Evolutionary conservation across 2,113 vertebrate species (phyloP).

Genomic region (Podarcis cretensis): DNA sequence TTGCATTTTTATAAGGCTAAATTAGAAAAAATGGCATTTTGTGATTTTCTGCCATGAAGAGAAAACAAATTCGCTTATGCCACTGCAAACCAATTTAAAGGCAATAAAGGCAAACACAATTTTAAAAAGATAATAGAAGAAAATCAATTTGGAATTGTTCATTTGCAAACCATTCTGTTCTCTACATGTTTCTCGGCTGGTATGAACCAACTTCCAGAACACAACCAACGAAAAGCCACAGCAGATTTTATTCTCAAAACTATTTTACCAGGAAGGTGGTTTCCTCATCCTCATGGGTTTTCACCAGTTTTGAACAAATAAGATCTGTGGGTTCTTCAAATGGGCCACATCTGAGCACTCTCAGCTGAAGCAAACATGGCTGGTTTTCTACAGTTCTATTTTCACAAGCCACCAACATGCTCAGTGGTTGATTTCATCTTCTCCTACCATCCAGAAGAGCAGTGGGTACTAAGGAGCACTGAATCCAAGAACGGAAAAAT

Average conservation of each 20-base stretch:
- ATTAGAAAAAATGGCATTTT: background rate
- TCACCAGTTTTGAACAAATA: constrained; percentile 18
- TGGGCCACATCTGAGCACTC: constrained; percentile 30
- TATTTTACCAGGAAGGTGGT: constrained; percentile 45
- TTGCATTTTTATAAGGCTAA: background rate
- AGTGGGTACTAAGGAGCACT: background rate
- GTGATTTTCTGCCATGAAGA: background rate
- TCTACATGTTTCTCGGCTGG: constrained; percentile 17
- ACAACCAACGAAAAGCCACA: constrained; percentile 17
- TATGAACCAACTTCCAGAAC: background rate
- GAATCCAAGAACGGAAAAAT: constrained; percentile 39
- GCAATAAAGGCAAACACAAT: background rate
- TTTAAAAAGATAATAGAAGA: background rate
- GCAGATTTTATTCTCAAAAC: constrained; percentile 33
- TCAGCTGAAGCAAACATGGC: constrained; percentile 36
- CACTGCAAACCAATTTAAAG: background rate
- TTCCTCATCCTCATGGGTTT: constrained; percentile 57
- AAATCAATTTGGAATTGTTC: rapidly evolving
- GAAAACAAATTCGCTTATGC: background rate
- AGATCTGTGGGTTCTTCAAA: constrained; percentile 20
- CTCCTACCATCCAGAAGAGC: background rate
- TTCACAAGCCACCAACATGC: background rate
- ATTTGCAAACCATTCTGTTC: background rate
- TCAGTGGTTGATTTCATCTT: constrained; percentile 13
- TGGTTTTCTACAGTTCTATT: constrained; percentile 51